Conservation (phyloP, 35 echinoderm and acorn worm genomes). For the Apostichopus parvimensis region DNA sequence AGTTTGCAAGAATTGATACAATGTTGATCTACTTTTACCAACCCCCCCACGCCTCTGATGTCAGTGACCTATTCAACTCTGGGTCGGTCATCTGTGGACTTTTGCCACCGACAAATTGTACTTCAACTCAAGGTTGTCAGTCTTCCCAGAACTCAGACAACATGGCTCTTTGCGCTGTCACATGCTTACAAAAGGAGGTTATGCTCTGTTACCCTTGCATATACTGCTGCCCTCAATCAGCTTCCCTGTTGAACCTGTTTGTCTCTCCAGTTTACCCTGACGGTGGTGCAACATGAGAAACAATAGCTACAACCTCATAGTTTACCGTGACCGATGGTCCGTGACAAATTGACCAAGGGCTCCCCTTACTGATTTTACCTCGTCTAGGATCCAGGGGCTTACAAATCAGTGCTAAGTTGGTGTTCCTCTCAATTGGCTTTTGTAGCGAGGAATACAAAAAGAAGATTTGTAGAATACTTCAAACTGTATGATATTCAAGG, state of each 20-base stretch:
- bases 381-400: neutral
- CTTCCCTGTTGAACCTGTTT: constrained; percentile 1
- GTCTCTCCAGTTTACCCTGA: neutral
- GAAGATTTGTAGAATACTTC: too few relatives aligned
- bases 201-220: neutral
- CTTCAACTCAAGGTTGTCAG: neutral
- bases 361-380: constrained; percentile 14
- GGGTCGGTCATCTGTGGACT: neutral
- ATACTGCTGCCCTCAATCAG: neutral
- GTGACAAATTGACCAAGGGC: constrained; percentile 41
- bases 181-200: neutral
- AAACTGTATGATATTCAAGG: too few relatives aligned
- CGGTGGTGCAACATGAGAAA: neutral
- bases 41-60: neutral
- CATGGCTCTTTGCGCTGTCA: neutral
- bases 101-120: neutral
- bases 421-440: too few relatives aligned
- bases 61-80: neutral
- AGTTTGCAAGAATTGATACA: neutral
- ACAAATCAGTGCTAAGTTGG: neutral
- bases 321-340: constrained; percentile 14
- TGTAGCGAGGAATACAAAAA: too few relatives aligned
- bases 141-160: neutral
- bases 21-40: neutral
- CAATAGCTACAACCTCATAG: neutral